Conservation (phyloP, 2,797 vertebrate species). For the Bradypus variegatus region DNA sequence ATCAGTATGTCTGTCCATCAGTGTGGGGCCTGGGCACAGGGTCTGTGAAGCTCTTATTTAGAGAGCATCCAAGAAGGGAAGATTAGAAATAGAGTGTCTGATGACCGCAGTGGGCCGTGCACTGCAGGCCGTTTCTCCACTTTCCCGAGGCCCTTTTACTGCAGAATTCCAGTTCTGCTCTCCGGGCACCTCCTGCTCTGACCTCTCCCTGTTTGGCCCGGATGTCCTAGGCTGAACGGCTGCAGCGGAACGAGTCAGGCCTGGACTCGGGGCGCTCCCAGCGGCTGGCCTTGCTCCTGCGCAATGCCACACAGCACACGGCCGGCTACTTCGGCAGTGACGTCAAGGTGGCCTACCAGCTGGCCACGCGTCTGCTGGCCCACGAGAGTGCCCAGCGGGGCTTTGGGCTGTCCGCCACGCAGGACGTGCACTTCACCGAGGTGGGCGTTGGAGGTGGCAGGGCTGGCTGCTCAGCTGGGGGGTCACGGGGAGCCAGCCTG, state of each 20-base stretch:
- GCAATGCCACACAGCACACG: conserved; percentile 81
- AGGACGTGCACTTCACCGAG: conserved; percentile 95
- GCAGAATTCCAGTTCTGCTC: not conserved
- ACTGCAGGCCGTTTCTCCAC: not conserved
- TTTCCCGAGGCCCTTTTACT: not conserved
- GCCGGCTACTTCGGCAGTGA: conserved; percentile 86
- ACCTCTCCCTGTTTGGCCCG: not conserved
- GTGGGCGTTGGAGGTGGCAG: conserved; percentile 67
- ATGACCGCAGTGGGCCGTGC: too few relatives aligned
- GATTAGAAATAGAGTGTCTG: too few relatives aligned
- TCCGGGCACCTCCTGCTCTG: not conserved
- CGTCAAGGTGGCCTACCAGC: conserved; percentile 84
- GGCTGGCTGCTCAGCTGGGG: not conserved
- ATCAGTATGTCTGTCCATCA: too few relatives aligned
- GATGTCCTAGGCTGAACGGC: conserved; percentile 76
- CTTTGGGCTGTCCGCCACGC: conserved; percentile 90
- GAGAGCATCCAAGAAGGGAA: too few relatives aligned
- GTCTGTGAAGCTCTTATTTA: too few relatives aligned
- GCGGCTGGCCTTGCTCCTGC: conserved; percentile 80
- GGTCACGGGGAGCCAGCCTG: not conserved
- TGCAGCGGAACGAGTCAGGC: conserved; percentile 79
- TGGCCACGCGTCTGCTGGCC: conserved; percentile 82
- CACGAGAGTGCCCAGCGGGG: conserved; percentile 88
- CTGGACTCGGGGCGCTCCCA: conserved; percentile 80
- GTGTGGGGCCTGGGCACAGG: too few relatives aligned